These are phyloP conservation scores for Onychorhynchus coronatus DNA, from an alignment of 2,113 vertebrate genomes.

Conservation along the genomic window DNA sequence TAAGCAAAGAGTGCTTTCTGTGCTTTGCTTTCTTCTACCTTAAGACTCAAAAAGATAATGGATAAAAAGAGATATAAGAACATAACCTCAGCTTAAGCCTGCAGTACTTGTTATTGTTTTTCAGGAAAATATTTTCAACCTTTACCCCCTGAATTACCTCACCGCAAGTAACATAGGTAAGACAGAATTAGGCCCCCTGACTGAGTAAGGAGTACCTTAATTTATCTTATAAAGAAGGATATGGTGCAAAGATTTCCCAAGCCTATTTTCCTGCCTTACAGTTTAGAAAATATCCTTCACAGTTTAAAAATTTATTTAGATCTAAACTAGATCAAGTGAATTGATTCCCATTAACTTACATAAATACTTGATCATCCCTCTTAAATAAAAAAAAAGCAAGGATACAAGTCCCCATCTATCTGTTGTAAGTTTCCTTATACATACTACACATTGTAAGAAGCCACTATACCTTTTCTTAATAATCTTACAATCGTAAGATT, in stretches of 20 bases:
- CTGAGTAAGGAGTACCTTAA: neutral
- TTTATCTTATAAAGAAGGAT: neutral
- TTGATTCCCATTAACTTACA: neutral
- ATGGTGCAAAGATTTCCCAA: neutral
- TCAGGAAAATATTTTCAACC: neutral
- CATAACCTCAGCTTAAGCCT: neutral
- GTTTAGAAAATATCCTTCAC: neutral
- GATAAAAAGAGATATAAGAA: neutral
- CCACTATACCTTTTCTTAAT: neutral
- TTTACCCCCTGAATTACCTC: neutral
- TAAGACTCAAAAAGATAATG: neutral
- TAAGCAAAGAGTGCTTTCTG: neutral
- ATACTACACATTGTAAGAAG: neutral
- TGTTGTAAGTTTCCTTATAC: neutral
- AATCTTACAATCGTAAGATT: neutral
- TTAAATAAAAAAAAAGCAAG: neutral
- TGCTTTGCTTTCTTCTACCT: neutral
- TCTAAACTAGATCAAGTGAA: neutral
- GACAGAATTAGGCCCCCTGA: neutral
- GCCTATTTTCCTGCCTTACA: neutral
- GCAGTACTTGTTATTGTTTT: neutral
- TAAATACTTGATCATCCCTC: neutral
- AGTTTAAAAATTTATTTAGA: neutral
- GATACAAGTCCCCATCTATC: neutral
- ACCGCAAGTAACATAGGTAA: neutral